These are phyloP conservation scores for Nycticryphes semicollaris DNA, from an alignment of 2,113 vertebrate genomes.

Conservation along the genomic window DNA sequence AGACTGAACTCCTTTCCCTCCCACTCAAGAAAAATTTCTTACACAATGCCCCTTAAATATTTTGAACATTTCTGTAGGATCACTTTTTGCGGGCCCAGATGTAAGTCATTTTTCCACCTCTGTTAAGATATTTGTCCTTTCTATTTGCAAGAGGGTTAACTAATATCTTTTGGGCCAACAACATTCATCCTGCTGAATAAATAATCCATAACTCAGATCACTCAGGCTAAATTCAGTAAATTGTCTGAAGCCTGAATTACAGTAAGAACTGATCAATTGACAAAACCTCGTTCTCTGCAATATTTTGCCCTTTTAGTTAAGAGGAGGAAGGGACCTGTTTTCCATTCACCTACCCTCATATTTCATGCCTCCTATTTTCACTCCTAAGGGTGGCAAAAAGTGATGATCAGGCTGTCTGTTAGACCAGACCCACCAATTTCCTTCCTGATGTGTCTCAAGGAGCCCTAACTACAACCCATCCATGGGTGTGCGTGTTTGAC, in stretches of 20 bases:
- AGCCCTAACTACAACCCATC: background rate
- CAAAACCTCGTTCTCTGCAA: background rate
- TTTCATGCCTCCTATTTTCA: background rate
- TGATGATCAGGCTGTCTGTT: conserved; percentile 17
- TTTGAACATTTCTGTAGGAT: background rate
- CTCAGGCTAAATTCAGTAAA: background rate
- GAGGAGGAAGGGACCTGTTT: background rate
- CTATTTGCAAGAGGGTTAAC: background rate
- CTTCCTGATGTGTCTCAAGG: conserved; percentile 33
- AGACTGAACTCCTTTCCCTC: background rate
- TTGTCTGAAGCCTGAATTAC: background rate
- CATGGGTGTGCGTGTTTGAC: background rate
- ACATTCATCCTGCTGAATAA: background rate
- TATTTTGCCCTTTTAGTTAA: background rate
- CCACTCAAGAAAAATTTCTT: background rate
- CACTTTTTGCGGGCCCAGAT: background rate
- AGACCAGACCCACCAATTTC: background rate
- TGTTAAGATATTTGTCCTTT: background rate
- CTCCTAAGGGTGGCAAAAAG: background rate
- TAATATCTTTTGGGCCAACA: background rate
- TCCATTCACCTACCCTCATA: background rate
- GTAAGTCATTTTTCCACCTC: background rate
- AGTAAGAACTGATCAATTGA: background rate
- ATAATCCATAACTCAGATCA: background rate
- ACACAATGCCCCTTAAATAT: background rate